These are phyloP conservation scores for Malacoctenus gilli DNA, from an alignment of 2,797 vertebrate species.

Conservation along the genomic window DNA sequence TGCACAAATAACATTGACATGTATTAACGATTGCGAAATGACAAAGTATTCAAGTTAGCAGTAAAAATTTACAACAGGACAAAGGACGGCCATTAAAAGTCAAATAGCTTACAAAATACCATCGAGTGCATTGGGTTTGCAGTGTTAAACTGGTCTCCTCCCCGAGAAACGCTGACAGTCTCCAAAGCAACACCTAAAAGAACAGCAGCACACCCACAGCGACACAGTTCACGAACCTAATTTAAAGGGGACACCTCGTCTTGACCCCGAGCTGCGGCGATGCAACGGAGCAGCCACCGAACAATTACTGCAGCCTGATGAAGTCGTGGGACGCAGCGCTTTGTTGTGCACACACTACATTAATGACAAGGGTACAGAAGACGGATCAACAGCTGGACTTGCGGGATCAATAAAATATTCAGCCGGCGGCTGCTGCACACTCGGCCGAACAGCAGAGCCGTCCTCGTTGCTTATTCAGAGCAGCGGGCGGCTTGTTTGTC, in stretches of 20 bases:
- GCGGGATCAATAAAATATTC: constrained; percentile 78
- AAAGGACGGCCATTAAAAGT: no score
- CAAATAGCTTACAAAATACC: no score
- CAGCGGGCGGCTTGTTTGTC: constrained; percentile 69
- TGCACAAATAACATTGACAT: no score
- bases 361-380: constrained; percentile 75
- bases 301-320: constrained; percentile 57
- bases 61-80: no score
- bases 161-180: neutral
- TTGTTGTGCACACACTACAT: constrained; percentile 70
- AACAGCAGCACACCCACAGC: neutral
- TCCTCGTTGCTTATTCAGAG: constrained; percentile 76
- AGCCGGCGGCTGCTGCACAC: constrained; percentile 46
- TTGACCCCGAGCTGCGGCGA: constrained; percentile 6
- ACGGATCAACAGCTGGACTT: constrained; percentile 72
- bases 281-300: constrained; percentile 12
- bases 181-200: neutral
- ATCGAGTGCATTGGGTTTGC: no score
- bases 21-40: no score
- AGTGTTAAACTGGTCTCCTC: no score
- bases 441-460: constrained; percentile 48
- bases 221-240: constrained; percentile 15
- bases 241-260: constrained; percentile 21
- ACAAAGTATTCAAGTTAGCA: no score
- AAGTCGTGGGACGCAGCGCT: constrained; percentile 53